A percentile compares a stretch with the other conserved stretches of the same genome.
Evolutionary conservation across 2,888 invertebrate species (phyloP).

Genomic region (Cosmia trapezina): DNA sequence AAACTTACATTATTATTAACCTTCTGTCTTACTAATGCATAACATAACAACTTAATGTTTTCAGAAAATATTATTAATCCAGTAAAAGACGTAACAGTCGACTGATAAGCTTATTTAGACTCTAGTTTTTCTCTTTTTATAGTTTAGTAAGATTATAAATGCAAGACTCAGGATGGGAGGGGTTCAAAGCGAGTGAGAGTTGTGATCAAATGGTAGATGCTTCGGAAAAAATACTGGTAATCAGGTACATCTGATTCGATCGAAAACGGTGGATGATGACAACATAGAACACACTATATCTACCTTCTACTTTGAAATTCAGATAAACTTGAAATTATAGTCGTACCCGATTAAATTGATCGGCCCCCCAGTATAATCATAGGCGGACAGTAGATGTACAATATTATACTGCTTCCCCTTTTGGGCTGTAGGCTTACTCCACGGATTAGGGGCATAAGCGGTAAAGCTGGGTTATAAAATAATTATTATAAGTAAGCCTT

Average conservation of each 20-base stretch:
- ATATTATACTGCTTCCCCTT: constrained; percentile 48
- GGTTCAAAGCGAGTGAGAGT: not conserved
- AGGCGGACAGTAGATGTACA: constrained; percentile 13
- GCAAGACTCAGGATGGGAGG: too few species aligned
- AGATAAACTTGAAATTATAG: not conserved
- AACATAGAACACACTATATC: not conserved
- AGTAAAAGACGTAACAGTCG: not conserved
- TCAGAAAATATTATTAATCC: not conserved
- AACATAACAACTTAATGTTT: not conserved
- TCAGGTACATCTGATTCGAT: not conserved
- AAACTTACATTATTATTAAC: not conserved
- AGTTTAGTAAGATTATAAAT: not conserved
- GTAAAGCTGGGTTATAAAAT: constrained; percentile 58
- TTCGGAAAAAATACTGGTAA: not conserved
- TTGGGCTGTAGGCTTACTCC: constrained; percentile 39
- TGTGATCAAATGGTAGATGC: not conserved
- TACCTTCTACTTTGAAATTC: not conserved
- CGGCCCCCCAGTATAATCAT: constrained; percentile 1
- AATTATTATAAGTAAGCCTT: constrained; percentile 53
- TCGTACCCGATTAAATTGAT: constrained; percentile 4
- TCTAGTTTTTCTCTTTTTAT: not conserved
- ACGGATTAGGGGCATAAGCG: constrained; percentile 46
- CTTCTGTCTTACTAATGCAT: constrained; percentile 5
- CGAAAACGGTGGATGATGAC: not conserved
- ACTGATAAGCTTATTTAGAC: too few species aligned